Percentiles rank a stretch among this genome's conserved stretches.
Evolutionary conservation across 1,140 invertebrate genomes (phyloP).

Genomic region (Steinernema feltiae): DNA sequence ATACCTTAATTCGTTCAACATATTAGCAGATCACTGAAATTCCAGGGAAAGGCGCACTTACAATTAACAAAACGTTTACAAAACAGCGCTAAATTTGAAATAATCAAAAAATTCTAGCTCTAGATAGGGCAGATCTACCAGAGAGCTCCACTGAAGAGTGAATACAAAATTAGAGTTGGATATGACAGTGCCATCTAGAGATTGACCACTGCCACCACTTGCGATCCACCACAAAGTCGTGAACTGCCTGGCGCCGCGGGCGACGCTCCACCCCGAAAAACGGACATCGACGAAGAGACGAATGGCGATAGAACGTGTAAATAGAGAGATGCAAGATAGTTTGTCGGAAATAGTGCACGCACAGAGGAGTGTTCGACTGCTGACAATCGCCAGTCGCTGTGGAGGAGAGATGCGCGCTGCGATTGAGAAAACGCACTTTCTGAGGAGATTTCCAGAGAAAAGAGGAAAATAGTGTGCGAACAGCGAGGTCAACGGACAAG

Average conservation of each 20-base stretch:
- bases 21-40: too few relatives aligned
- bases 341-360: not conserved
- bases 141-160: not conserved
- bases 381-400: not conserved
- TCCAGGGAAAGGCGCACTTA: too few relatives aligned
- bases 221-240: conserved; percentile 13
- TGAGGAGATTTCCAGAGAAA: not conserved
- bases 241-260: conserved; percentile 14
- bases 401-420: not conserved
- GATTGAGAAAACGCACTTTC: not conserved
- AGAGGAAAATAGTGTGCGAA: not conserved
- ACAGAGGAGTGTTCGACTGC: not conserved
- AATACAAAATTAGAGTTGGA: conserved; percentile 12
- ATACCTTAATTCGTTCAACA: too few relatives aligned
- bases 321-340: not conserved
- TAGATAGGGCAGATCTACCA: not conserved
- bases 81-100: too few relatives aligned
- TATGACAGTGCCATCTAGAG: conserved; percentile 15
- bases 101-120: not conserved
- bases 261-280: not conserved
- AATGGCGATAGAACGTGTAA: not conserved
- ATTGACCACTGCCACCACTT: conserved; percentile 11
- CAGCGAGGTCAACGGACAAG: not conserved
- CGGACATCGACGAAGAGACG: not conserved
- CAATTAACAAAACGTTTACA: too few relatives aligned